A percentile compares a stretch with the other conserved stretches of the same genome.
These are phyloP conservation scores for Meteorus sp. DNA, from an alignment of 1,140 invertebrate species.

Conservation along the genomic window DNA sequence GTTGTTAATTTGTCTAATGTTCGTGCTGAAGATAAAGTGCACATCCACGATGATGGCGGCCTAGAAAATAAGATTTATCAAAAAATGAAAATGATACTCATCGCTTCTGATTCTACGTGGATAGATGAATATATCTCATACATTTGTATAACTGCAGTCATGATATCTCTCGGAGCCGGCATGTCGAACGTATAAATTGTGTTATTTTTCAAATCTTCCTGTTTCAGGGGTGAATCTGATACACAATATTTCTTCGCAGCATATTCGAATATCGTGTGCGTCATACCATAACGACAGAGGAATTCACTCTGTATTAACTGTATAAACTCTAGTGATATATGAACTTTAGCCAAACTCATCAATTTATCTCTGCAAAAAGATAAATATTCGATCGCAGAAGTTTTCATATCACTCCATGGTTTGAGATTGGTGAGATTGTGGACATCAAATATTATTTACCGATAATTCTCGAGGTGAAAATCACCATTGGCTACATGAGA, in stretches of 20 bases:
- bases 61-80: conserved; percentile 37
- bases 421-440: no score
- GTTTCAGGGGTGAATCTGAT: conserved; percentile 37
- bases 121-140: conserved; percentile 29
- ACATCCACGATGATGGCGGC: conserved; percentile 34
- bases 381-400: neutral
- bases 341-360: conserved; percentile 41
- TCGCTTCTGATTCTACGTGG: no score
- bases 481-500: conserved; percentile 26
- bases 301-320: conserved; percentile 44
- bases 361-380: conserved; percentile 37
- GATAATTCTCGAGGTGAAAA: conserved; percentile 39
- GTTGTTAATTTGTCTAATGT: conserved; percentile 33
- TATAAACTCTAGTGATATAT: conserved; percentile 48
- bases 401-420: no score
- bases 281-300: conserved; percentile 36
- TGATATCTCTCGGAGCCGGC: conserved; percentile 30
- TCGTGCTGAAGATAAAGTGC: conserved; percentile 33
- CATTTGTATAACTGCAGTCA: conserved; percentile 38
- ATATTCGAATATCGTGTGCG: conserved; percentile 37
- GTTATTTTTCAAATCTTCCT: conserved; percentile 32
- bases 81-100: no score
- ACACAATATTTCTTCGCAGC: conserved; percentile 38
- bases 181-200: conserved; percentile 36
- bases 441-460: no score